A percentile compares a stretch with the other conserved stretches of the same genome.
Conservation (phyloP, 2,113 vertebrate genomes). For the Ranitomeya variabilis region DNA sequence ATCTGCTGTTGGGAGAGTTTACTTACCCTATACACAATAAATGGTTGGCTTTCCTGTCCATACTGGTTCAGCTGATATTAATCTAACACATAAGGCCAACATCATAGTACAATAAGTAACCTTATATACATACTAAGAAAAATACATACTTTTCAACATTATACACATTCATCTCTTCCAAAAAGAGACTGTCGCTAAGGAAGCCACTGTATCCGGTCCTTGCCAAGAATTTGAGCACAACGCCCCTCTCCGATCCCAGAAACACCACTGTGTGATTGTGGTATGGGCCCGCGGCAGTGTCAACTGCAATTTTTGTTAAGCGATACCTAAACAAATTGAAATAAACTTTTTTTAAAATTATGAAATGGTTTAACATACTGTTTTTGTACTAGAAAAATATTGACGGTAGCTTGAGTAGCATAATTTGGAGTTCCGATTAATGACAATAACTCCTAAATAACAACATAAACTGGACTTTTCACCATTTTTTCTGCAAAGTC, state of each 20-base stretch:
- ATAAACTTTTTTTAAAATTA: too few species aligned
- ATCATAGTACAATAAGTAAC: not conserved
- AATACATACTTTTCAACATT: slow-evolving; percentile 88
- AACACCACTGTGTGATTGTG: slow-evolving; percentile 94
- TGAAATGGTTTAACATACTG: too few species aligned
- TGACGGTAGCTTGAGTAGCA: too few species aligned
- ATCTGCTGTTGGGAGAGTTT: too few species aligned
- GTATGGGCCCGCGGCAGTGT: slow-evolving; percentile 86
- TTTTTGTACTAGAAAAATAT: not conserved
- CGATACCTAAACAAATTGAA: slow-evolving; percentile 82
- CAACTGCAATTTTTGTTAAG: slow-evolving; percentile 93
- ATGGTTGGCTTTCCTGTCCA: too few species aligned
- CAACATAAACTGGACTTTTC: not conserved
- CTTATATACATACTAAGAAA: not conserved
- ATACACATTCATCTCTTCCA: slow-evolving; percentile 96
- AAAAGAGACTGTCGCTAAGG: slow-evolving; percentile 94
- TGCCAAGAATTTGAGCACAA: slow-evolving; percentile 96
- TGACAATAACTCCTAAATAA: not conserved
- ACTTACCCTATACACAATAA: too few species aligned
- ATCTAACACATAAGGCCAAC: too few species aligned
- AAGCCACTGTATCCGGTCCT: slow-evolving; percentile 86
- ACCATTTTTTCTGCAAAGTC: not conserved
- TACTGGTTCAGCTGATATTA: too few species aligned
- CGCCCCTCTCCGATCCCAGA: slow-evolving; percentile 95
- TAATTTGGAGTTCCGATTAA: too few species aligned